Percentiles rank a stretch among this genome's conserved stretches.
Conservation (phyloP, 2,888 invertebrate species). For the Megalurothrips usitatus region DNA sequence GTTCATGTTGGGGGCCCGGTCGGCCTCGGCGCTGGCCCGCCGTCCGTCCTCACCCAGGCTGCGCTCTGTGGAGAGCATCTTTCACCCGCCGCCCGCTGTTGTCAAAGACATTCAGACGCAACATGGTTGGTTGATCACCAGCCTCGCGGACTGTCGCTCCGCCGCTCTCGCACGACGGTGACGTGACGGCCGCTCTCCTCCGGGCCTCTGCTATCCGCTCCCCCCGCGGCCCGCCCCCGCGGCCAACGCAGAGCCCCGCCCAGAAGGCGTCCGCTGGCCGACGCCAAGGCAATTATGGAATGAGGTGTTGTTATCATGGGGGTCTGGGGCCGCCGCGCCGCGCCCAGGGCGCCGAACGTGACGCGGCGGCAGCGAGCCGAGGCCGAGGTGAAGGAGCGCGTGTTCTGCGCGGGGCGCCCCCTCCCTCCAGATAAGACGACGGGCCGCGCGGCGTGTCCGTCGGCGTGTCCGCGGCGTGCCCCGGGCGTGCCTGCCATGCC, state of each 20-base stretch:
- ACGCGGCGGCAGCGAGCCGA: neutral
- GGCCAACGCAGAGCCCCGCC: neutral
- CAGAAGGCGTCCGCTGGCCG: neutral
- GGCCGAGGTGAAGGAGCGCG: conserved; percentile 14
- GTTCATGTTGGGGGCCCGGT: too few relatives aligned
- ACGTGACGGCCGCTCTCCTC: too few relatives aligned
- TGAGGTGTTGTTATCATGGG: neutral
- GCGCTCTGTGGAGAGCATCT: too few relatives aligned
- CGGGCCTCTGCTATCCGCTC: too few relatives aligned
- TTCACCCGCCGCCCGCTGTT: too few relatives aligned
- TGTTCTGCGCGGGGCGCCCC: neutral
- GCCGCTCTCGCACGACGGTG: too few relatives aligned
- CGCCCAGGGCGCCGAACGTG: too few relatives aligned
- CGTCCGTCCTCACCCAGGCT: too few relatives aligned
- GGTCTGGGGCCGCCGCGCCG: neutral
- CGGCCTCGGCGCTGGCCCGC: too few relatives aligned
- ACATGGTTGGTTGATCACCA: too few relatives aligned
- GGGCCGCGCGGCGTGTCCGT: neutral
- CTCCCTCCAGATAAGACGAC: conserved; percentile 7
- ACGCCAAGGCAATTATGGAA: neutral
- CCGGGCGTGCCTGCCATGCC: neutral
- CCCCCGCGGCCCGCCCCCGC: neutral
- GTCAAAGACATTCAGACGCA: too few relatives aligned
- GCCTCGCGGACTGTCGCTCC: too few relatives aligned
- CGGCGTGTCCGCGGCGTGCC: neutral